Percentiles rank a stretch among this genome's conserved stretches.
phyloP scores from a whole-genome alignment of 2,797 vertebrate species.

The Anableps anableps region DNA sequence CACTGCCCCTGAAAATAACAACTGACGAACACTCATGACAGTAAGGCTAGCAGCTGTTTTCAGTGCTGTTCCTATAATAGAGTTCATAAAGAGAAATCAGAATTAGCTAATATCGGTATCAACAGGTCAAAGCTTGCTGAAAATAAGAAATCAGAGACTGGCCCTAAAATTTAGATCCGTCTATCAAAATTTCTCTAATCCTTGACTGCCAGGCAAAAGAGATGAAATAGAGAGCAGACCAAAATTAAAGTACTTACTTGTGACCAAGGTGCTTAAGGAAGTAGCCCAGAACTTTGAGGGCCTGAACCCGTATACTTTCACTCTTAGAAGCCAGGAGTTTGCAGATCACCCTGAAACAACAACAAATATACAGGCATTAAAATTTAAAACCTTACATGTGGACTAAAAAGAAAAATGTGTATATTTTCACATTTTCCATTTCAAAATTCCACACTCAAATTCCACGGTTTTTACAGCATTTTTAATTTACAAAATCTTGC shows the following conservation, averaged over 20 bases:
- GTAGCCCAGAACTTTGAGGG: slow-evolving; percentile 97
- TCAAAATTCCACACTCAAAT: neutral
- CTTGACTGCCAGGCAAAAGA: slow-evolving; percentile 6
- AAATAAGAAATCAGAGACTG: neutral
- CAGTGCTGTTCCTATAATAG: neutral
- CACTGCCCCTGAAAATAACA: neutral
- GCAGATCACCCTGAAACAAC: slow-evolving; percentile 91
- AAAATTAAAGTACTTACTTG: slow-evolving; percentile 87
- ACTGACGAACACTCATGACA: neutral
- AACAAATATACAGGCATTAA: slow-evolving; percentile 32
- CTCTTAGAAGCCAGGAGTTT: slow-evolving; percentile 98
- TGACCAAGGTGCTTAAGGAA: slow-evolving; percentile 99
- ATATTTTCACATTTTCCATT: neutral
- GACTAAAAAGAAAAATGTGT: neutral
- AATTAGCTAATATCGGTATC: neutral
- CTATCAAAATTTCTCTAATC: neutral
- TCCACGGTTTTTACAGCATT: neutral
- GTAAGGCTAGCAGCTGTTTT: neutral
- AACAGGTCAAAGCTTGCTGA: neutral
- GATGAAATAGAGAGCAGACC: neutral
- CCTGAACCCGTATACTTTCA: slow-evolving; percentile 98
- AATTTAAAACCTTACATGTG: neutral
- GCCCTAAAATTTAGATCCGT: neutral
- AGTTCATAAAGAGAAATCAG: neutral
- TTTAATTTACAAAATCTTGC: neutral